Base-by-base conservation (phyloP, 2,888 invertebrate genomes). In the Eristalis pertinax region DNA sequence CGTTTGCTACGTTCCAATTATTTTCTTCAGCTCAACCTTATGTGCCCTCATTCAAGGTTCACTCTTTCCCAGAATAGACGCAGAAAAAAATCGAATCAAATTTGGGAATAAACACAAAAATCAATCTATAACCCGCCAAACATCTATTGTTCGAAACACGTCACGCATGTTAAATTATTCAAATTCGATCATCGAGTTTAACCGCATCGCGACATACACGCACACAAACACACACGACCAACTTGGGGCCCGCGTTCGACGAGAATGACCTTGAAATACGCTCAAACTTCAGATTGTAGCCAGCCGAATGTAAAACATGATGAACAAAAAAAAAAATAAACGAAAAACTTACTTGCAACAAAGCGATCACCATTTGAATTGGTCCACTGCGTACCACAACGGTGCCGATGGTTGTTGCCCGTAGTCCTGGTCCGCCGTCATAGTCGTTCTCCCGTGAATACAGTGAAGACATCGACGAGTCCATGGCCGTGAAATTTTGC, bases 371-470 rank as follows among this genome's bases (percentile, higher is more conserved):
- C 91, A 98, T 95, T 92, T 97, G 95, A 64, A 97, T 96, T 90
- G 95, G 95, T 89, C 97, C 97, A 91, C 97, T 97, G 92, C 97
- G 97, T 87, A 98, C 96, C 67, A 97, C 98, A 90, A 98, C 97
- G 80, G 98, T 98, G 93, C 97, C 97, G 91, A 98, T 96, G 90
- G 97, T 97, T 83, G 97, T 97, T 76, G 96, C 96, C 89, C 95
- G 94, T 60, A 91, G 89, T 85, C 91, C 89, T 65, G 88, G 79
- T 60, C 70, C 70, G 24, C 85, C 87, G 58, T 76, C 79, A 62
- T 50, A 78, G 24, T 82, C 79, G 56, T 77, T 88, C 41, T 89
- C 87, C 63, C 88, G 79, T 26, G 78, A 92, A 86, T 92, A 92
- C 43, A 92, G 90, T 79, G 92, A 92, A 90, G 92, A 92, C 92